Evolutionary conservation across 2,888 invertebrate species (phyloP), one percentile per base, ranked within the genome.

Genomic region (Tetranychus piercei): DNA sequence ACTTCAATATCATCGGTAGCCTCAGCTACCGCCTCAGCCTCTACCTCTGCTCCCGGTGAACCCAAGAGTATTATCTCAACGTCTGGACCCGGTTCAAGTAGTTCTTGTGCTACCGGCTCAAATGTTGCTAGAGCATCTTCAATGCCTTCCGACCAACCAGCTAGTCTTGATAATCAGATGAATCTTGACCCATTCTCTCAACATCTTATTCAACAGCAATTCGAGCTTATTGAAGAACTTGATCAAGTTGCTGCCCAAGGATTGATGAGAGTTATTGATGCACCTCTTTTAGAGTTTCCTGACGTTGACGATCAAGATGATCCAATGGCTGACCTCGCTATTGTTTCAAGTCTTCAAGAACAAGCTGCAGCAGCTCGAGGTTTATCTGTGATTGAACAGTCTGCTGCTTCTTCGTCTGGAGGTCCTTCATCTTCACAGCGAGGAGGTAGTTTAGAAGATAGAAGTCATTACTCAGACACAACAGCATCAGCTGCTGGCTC

Each of bases 241-340:
- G 79, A 78, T 11, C 88, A 87, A 79, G 86, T 85, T 80, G 86
- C 80, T 67, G 81, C 81, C 44, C 80, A 81, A 45, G 80, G 80
- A 20, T 15, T 55, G 9, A 55, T 55, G 55, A 20, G 69, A 69
- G 81, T 80, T 75, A 74, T 78, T 22, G 78, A 78, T 74, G 91
- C 90, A 73, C 90, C 89, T 0, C 82, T 94, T 44, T 84, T 94
- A 8, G 93, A 93, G 80, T 88, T 94, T 74, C 92, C 93, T 18
- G 94, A 94, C 82, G 92, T 93, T 1, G 94, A 95, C 81, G 69
- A 20, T 23, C 22, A 69, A 11, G 95, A 96, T 82, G 95, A 95
- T 82, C 90, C 94, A 0, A 94, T 96, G 88, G 92, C 96, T 76
- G 94, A 95, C 82, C 86, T 96, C 78, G 96, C 95, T 2, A 94